Evolutionary conservation across 2,888 invertebrate genomes (phyloP), one percentile per base, ranked within the genome.

Genomic region (Drosophila pseudotakahashii): DNA sequence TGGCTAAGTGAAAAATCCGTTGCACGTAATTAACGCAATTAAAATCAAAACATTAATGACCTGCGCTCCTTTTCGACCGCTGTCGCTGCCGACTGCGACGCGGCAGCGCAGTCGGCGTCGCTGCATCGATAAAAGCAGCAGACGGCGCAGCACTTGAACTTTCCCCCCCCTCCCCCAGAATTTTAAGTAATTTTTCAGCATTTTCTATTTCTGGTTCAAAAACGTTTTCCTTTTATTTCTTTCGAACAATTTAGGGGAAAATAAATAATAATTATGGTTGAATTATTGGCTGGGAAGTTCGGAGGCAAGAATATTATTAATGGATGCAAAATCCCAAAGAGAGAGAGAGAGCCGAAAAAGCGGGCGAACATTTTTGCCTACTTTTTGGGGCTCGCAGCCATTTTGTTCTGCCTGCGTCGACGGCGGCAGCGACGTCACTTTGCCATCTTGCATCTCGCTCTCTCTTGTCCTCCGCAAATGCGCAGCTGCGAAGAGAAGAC

Each of bases 11-110:
- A 81, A 86, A 89, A 89, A 89, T 87, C 91, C 90, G 91, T 81
- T 78, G 88, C 89, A 91, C 83, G 91, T 91, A 90, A 90, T 90
- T 91, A 90, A 90, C 90, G 89, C 90, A 90, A 91, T 90, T 90
- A 90, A 90, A 91, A 90, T 88, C 91, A 91, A 91, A 91, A 91
- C 91, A 91, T 90, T 90, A 90, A 91, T 86, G 85, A 89, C 89
- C 89, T 88, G 81, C 88, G 87, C 87, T 76, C 72, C 57, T 60
- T 61, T 73, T 41, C 19, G 19, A 44, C 50, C 32, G 39, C 55
- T 57, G 84, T 59, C 66, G 73, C 41, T 76, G 81, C 34, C 71
- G 79, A 34, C 70, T 53, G 36, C 63, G 61, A 7, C 61, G 80
- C 41, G 36, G 23, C 63, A 45, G 60, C 62, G 57, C 32, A 51